phyloP scores from a whole-genome alignment of 2,113 vertebrate genomes.

The Rhodinocichla rosea region DNA sequence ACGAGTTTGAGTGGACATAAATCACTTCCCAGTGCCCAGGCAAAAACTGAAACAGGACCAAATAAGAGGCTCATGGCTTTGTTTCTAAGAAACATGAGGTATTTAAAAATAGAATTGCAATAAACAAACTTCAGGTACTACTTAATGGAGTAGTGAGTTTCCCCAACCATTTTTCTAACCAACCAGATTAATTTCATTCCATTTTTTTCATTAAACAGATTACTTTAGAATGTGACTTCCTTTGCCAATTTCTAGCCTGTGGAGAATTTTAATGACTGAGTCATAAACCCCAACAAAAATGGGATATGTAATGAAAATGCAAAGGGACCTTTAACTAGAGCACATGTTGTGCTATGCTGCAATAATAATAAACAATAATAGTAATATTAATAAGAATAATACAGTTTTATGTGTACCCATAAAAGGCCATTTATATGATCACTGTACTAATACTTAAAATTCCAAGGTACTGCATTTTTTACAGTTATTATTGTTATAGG shows the following conservation, averaged over 20 bases:
- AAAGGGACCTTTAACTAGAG: not conserved
- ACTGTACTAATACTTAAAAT: slow-evolving; percentile 33
- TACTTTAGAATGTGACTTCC: not conserved
- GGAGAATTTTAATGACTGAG: slow-evolving; percentile 49
- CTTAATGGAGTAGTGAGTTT: not conserved
- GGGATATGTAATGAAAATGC: not conserved
- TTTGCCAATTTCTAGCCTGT: slow-evolving; percentile 26
- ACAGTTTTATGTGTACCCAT: slow-evolving; percentile 12
- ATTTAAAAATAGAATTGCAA: not conserved
- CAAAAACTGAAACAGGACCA: not conserved
- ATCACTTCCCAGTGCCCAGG: not conserved
- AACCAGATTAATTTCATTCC: not conserved
- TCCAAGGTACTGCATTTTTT: slow-evolving; percentile 17
- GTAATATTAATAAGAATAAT: slow-evolving; percentile 40
- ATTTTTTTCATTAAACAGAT: not conserved
- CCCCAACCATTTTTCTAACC: not conserved
- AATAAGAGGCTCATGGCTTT: not conserved
- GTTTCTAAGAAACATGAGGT: not conserved
- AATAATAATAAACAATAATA: slow-evolving; percentile 48
- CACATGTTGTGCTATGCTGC: not conserved
- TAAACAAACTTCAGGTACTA: not conserved
- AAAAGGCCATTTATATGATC: slow-evolving; percentile 43
- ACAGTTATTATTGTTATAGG: slow-evolving; percentile 34
- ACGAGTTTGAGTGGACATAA: not conserved
- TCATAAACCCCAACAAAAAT: slow-evolving; percentile 42